Percentiles rank a stretch among this genome's conserved stretches.
Conservation (phyloP, 2,888 invertebrate species). For the Yponomeuta sedellus region DNA sequence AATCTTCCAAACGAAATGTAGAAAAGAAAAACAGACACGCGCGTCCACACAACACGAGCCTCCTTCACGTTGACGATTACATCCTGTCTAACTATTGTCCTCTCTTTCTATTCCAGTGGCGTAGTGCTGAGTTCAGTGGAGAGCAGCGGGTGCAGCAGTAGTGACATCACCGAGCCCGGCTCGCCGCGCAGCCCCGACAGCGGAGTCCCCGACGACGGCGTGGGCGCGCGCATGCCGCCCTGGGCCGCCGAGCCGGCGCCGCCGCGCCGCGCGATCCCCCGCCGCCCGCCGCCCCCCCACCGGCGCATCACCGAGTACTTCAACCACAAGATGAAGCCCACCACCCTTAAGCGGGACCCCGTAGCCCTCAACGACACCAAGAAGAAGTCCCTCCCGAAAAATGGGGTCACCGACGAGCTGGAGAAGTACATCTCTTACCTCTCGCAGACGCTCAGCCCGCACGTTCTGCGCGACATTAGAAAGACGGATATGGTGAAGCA, state of each 20-base stretch:
- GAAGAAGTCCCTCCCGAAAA: constrained; percentile 65
- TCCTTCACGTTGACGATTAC: neutral
- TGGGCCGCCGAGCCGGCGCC: constrained; percentile 68
- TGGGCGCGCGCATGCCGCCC: constrained; percentile 68
- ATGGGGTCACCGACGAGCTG: constrained; percentile 64
- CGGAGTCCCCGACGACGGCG: constrained; percentile 75
- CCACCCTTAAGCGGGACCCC: constrained; percentile 66
- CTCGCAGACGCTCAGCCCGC: constrained; percentile 67
- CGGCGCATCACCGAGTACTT: constrained; percentile 91
- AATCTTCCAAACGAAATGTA: too few relatives aligned
- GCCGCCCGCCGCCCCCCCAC: constrained; percentile 50
- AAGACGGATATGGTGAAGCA: constrained; percentile 41
- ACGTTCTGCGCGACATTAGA: constrained; percentile 62
- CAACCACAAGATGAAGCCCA: constrained; percentile 88
- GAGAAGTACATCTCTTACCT: constrained; percentile 71
- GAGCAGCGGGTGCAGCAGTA: constrained; percentile 81
- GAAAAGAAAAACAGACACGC: too few relatives aligned
- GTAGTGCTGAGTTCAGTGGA: constrained; percentile 87
- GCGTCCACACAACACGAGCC: too few relatives aligned
- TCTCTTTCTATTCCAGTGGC: constrained; percentile 80
- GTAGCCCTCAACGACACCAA: constrained; percentile 50
- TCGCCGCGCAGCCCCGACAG: constrained; percentile 87
- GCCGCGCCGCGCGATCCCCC: constrained; percentile 16
- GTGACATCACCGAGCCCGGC: constrained; percentile 91
- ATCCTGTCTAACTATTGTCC: neutral